Conservation (phyloP, 2,797 vertebrate genomes). For the Urosaurus nigricauda region DNA sequence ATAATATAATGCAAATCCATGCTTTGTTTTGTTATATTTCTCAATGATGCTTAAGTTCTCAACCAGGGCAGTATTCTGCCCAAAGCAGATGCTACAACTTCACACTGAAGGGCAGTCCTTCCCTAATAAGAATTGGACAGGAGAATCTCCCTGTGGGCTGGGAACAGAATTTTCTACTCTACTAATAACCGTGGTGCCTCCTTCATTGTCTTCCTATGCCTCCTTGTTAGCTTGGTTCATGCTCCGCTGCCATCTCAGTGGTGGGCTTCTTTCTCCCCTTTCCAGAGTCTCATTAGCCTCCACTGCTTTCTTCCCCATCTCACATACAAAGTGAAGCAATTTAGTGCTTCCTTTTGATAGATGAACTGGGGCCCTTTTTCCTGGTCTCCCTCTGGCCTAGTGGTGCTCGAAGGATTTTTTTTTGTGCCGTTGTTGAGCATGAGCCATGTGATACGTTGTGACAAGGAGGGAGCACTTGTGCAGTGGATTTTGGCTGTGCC, state of each 20-base stretch:
- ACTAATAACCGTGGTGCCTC: neutral
- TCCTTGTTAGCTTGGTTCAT: conserved; percentile 6
- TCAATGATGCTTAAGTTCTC: neutral
- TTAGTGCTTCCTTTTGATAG: conserved; percentile 18
- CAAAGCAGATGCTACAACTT: no score
- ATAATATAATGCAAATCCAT: no score
- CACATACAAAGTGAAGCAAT: conserved; percentile 29
- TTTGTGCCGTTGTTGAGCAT: neutral
- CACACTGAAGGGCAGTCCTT: no score
- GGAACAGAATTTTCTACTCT: no score
- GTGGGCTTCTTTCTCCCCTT: neutral
- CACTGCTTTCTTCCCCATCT: neutral
- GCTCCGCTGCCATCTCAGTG: neutral
- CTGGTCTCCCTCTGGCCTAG: conserved; percentile 17
- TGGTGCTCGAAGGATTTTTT: conserved; percentile 14
- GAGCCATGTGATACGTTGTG: conserved; percentile 36
- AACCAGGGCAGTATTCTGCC: no score
- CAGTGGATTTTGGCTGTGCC: conserved; percentile 80
- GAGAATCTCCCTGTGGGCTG: neutral
- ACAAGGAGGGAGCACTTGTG: conserved; percentile 27
- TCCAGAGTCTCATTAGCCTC: conserved; percentile 7
- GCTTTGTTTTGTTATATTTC: no score
- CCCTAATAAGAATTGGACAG: neutral
- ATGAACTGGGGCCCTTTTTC: neutral
- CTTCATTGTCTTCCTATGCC: neutral